Evolutionary conservation across 2,888 invertebrate species (phyloP).

Genomic region (Phyto melanocephala): DNA sequence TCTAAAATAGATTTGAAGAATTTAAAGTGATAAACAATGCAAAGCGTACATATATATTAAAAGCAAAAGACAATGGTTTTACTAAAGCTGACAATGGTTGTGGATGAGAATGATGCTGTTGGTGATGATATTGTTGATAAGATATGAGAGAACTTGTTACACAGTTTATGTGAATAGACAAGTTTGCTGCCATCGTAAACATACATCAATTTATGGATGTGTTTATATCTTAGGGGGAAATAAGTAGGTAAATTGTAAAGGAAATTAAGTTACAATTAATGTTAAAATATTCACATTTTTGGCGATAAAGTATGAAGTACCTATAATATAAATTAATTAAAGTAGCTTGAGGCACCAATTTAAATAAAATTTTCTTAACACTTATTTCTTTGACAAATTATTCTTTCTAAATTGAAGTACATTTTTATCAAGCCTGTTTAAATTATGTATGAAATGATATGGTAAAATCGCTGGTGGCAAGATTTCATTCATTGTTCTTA

Average conservation of each 20-base stretch:
- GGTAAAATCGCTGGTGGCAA: slow-evolving; percentile 19
- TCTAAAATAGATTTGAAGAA: slow-evolving; percentile 31
- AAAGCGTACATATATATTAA: slow-evolving; percentile 5
- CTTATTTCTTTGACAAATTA: no score
- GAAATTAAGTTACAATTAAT: no score
- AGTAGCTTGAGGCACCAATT: no score
- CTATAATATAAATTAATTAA: no score
- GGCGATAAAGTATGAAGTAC: no score
- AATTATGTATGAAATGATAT: no score
- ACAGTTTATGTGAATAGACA: neutral
- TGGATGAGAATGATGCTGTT: neutral
- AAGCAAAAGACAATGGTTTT: slow-evolving; percentile 4
- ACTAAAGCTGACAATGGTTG: neutral
- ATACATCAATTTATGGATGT: neutral
- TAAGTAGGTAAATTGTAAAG: neutral
- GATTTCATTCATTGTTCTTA: neutral
- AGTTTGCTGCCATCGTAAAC: neutral
- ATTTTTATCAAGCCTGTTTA: no score
- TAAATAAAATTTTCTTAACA: no score
- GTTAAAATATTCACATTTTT: no score
- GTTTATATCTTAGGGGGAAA: neutral
- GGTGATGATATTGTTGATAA: slow-evolving; percentile 22
- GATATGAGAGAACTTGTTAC: neutral
- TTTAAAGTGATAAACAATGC: slow-evolving; percentile 21
- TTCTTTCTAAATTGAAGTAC: no score